Percentiles rank a stretch among this genome's conserved stretches.
Evolutionary conservation across 2,113 vertebrate genomes (phyloP).

Genomic region (Galeopterus variegatus): DNA sequence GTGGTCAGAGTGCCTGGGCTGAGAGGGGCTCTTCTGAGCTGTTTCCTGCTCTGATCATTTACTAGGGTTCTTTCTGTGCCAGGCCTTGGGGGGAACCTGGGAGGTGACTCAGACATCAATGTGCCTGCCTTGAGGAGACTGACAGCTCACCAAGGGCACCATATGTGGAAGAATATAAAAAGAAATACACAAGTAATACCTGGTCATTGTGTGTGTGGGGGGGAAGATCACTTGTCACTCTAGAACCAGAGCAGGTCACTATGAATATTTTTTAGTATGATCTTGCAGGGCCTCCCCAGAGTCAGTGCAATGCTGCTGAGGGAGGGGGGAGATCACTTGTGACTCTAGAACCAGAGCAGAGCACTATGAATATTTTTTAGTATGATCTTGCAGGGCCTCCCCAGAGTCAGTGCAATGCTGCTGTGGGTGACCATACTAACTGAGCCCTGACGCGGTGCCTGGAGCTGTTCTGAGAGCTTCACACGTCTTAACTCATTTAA

Average conservation of each 20-base stretch:
- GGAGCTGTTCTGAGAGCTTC: background rate
- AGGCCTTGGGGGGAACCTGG: background rate
- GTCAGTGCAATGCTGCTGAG: rapidly evolving
- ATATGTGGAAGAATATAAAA: background rate
- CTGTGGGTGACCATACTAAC: rapidly evolving
- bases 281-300: background rate
- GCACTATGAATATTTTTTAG: background rate
- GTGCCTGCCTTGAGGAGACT: background rate
- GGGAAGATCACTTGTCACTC: background rate
- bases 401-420: background rate
- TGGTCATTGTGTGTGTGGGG: background rate
- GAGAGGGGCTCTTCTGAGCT: background rate
- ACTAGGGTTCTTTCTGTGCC: background rate
- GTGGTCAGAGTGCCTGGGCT: background rate
- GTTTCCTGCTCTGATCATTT: background rate
- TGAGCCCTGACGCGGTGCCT: background rate
- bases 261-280: background rate
- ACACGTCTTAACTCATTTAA: background rate
- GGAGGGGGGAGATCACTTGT: background rate
- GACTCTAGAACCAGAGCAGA: background rate
- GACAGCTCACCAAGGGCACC: background rate
- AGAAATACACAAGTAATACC: background rate
- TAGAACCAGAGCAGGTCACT: background rate
- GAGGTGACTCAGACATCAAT: background rate
- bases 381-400: background rate